phyloP scores from a whole-genome alignment of 2,113 vertebrate genomes.

The Apistogramma diplotaenia region DNA sequence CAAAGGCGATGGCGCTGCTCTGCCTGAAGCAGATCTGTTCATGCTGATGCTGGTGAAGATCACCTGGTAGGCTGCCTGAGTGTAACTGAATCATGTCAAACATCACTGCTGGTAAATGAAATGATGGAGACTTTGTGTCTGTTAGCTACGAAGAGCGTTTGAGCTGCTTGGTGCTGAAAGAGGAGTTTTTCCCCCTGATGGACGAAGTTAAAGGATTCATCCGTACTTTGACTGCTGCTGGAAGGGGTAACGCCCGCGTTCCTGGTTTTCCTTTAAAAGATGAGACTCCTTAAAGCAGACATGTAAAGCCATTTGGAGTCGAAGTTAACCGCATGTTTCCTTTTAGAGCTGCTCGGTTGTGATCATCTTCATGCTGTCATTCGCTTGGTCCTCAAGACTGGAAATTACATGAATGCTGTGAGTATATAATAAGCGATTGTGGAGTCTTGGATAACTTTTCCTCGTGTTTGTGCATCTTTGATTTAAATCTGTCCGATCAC shows the following conservation, averaged over 20 bases:
- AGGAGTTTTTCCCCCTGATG: slow-evolving; percentile 79
- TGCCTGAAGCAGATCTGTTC: slow-evolving; percentile 80
- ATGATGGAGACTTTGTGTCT: neutral
- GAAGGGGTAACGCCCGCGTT: slow-evolving; percentile 64
- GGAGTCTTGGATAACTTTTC: neutral
- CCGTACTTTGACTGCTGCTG: slow-evolving; percentile 70
- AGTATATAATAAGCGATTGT: slow-evolving; percentile 28
- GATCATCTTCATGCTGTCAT: slow-evolving; percentile 79
- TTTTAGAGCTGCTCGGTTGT: slow-evolving; percentile 78
- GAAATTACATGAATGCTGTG: slow-evolving; percentile 85
- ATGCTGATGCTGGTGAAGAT: slow-evolving; percentile 77
- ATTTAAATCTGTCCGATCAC: neutral
- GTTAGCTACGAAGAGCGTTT: slow-evolving; percentile 77
- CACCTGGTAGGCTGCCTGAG: slow-evolving; percentile 69
- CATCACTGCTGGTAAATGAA: neutral
- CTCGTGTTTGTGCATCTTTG: neutral
- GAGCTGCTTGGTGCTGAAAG: slow-evolving; percentile 78
- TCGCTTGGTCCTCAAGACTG: slow-evolving; percentile 79
- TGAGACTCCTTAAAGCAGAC: neutral
- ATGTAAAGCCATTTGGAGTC: neutral
- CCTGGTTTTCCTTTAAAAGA: neutral
- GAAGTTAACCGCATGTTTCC: neutral
- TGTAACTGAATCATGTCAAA: neutral
- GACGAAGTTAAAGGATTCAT: slow-evolving; percentile 69
- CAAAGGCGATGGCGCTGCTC: slow-evolving; percentile 61